Evolutionary conservation across 2,113 vertebrate genomes (phyloP), one percentile per base, ranked within the genome.

Genomic region (Xenopus tropicalis): DNA sequence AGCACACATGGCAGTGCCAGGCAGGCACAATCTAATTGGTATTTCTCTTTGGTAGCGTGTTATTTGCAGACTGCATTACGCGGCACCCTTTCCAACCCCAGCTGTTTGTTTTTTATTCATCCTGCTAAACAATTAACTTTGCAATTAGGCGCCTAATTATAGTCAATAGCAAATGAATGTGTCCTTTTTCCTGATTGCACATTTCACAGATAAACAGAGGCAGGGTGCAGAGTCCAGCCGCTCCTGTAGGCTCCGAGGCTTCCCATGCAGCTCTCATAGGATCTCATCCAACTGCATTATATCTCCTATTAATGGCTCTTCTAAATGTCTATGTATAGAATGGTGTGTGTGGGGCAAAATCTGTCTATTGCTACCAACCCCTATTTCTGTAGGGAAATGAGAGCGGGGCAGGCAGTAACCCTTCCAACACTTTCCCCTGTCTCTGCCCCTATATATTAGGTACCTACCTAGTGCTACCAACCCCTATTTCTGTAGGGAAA

Each of bases 101-200:
- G 37, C 83, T 82, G 84, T 80, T 76, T 85, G 71, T 79, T 54
- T 76, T 69, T 23, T 37, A n/a, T 61, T 29, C 48, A 43, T 57
- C 65, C 79, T 66, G 68, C 77, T 66, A 79, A 69, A 79, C 80
- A 83, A 86, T 84, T 86, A 87, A 81, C 83, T 84, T 83, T 70
- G 80, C 71, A 87, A 84, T 86, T 85, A 88, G 72, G 70, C 69
- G 78, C 67, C 79, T 81, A 86, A 85, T 83, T 84, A 80, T 82
- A 64, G 81, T 77, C 80, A 52, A 79, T 37, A 79, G 74, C 56
- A 81, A 52, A 12, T 68, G 78, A 79, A 72, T 58, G 58, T 71
- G 78, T 78, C 79, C 80, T 83, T 44, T 82, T 78, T 72, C 77
- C 78, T 58, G 72, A 69, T 74, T 82, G 79, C 71, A 79, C 71